Evolutionary conservation across 2,797 vertebrate genomes (phyloP).

Genomic region (Jordanella pulchra): DNA sequence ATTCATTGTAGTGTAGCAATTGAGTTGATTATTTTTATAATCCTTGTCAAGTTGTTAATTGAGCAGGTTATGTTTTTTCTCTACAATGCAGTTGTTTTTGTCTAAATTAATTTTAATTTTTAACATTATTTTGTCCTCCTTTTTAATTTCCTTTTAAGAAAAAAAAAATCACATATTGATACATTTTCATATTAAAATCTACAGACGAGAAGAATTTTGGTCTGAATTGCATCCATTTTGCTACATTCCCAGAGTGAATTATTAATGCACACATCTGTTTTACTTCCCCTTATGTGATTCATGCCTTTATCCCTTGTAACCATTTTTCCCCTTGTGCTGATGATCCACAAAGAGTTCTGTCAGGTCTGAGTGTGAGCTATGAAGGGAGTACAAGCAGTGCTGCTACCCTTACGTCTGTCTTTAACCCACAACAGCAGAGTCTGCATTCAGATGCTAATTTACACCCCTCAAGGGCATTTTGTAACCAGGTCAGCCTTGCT

Average conservation of each 20-base stretch:
- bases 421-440: slow-evolving; percentile 72
- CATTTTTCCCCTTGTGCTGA: slow-evolving; percentile 39
- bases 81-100: no score
- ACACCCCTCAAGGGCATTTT: slow-evolving; percentile 76
- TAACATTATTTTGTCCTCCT: background rate
- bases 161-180: background rate
- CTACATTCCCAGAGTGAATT: background rate
- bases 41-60: no score
- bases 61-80: no score
- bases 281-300: slow-evolving; percentile 26
- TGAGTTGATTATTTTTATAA: no score
- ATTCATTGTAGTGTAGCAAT: no score
- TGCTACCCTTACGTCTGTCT: slow-evolving; percentile 69
- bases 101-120: background rate
- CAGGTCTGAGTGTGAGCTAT: slow-evolving; percentile 51
- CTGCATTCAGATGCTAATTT: slow-evolving; percentile 84
- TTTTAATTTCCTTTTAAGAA: background rate
- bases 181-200: background rate
- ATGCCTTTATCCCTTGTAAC: slow-evolving; percentile 42
- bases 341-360: slow-evolving; percentile 53
- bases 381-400: slow-evolving; percentile 56
- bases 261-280: slow-evolving; percentile 7
- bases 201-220: background rate
- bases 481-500: slow-evolving; percentile 84
- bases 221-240: background rate